Base-by-base conservation (phyloP, 2,113 vertebrate species). In the Pseudorhombus dupliciocellatus region DNA sequence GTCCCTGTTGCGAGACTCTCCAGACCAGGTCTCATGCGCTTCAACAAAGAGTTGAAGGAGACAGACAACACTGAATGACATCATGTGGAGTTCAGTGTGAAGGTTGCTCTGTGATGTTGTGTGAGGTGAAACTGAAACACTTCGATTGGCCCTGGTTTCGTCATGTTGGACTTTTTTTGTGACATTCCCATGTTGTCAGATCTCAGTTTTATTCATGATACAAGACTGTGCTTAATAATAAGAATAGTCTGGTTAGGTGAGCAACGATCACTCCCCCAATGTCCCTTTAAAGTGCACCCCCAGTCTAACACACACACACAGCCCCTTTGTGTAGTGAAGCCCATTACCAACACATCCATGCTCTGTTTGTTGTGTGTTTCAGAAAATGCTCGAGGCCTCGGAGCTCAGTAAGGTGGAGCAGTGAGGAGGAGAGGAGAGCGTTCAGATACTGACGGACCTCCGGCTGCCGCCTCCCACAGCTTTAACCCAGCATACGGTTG, bases 381-480 rank as follows among this genome's bases (percentile, higher is more conserved):
- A 93, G 92, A 93, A 93, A 92, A 92, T 92, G 79, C 84, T 90
- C 10, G 89, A 92, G 56, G 73, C 77, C 54, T 52, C 75, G 44
- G 86, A 84, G 83, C 40, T 80, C 72, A 61, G 68, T 5, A 79
- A 88, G 80, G 54, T 3, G 7, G 4, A 18, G 48, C 72, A 83
- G 54, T 91, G 83, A 91, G 34, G 75, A 86, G 16, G 68, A 76
- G 42, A 54, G 70, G 71, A 56, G 68, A 20, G 2, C 10, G 37
- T n/a, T 5, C 61, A 76, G 30, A 60, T 57, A 42, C 75, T 81
- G 83, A 86, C 0, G 48, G 51, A 40, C 30, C 5, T 9, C 48
- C 31, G 3, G 10, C 63, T 9, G 28, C 16, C 9, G 21, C 70
- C 31, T 34, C 46, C 58, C 58, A 4, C 46, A 50, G 44, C 51